Evolutionary conservation across 2,888 invertebrate species (phyloP).

Genomic region (Lepeophtheirus nordmannii): DNA sequence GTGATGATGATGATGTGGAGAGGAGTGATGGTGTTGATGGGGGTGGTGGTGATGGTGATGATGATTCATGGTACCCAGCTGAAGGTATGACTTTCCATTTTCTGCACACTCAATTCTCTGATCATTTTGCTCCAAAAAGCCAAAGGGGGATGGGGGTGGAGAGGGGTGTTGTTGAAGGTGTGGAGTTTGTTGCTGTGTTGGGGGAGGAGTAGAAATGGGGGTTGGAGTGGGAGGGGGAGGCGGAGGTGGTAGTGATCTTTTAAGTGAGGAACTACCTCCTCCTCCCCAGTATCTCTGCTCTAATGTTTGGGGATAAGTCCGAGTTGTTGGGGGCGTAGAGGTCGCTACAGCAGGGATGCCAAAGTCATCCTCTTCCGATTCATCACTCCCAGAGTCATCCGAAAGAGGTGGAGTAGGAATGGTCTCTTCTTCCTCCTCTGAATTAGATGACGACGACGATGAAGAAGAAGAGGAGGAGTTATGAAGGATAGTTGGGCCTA

Average conservation of each 20-base stretch:
- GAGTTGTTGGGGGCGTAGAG: too few species aligned
- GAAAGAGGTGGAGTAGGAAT: constrained; percentile 26
- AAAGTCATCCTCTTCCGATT: too few species aligned
- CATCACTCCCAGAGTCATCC: constrained; percentile 31
- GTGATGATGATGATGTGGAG: constrained; percentile 9
- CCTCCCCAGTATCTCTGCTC: too few species aligned
- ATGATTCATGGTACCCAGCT: constrained; percentile 46
- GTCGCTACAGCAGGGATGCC: too few species aligned
- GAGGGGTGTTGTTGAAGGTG: constrained; percentile 30
- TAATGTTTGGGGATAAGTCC: too few species aligned
- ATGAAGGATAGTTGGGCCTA: background rate
- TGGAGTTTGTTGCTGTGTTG: constrained; percentile 28
- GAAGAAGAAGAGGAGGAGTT: constrained; percentile 27
- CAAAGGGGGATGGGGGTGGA: constrained; percentile 34
- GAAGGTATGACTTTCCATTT: constrained; percentile 75
- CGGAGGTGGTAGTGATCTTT: constrained; percentile 28
- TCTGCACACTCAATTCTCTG: constrained; percentile 73
- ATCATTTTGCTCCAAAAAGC: constrained; percentile 31
- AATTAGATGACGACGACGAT: background rate
- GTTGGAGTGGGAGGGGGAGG: constrained; percentile 31
- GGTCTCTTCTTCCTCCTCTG: background rate
- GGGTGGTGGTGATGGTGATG: constrained; percentile 19
- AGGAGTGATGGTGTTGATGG: background rate
- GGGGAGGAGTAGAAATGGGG: constrained; percentile 29
- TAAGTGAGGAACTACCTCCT: constrained; percentile 35